These are phyloP conservation scores for Idaea straminata DNA, from an alignment of 2,888 invertebrate genomes.

Conservation along the genomic window DNA sequence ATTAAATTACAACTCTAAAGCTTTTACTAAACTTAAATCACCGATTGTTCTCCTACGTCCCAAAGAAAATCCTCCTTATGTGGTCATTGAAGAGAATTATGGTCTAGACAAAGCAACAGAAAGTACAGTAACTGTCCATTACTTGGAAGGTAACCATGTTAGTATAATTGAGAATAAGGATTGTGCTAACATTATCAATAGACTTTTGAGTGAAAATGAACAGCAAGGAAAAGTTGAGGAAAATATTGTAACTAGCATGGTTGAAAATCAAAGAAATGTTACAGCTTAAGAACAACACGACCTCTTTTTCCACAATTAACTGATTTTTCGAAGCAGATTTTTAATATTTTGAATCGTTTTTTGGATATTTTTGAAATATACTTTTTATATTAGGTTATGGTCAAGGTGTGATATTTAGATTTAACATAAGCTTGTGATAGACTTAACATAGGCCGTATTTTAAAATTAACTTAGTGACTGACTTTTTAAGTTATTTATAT, in stretches of 20 bases:
- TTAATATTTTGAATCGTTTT: constrained; percentile 17
- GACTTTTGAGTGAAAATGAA: constrained; percentile 45
- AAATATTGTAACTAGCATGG: constrained; percentile 59
- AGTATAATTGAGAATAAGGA: constrained; percentile 84
- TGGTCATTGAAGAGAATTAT: constrained; percentile 82
- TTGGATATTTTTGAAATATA: constrained; percentile 24
- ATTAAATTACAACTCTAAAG: constrained; percentile 63
- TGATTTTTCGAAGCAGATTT: constrained; percentile 14
- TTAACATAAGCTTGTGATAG: constrained; percentile 21
- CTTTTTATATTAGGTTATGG: constrained; percentile 27
- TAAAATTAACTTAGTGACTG: constrained; percentile 38
- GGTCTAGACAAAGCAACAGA: constrained; percentile 81
- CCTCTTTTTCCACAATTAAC: not conserved
- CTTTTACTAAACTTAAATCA: constrained; percentile 75
- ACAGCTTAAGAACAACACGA: constrained; percentile 28
- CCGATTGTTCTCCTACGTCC: constrained; percentile 83
- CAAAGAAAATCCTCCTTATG: constrained; percentile 73
- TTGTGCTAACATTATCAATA: constrained; percentile 82
- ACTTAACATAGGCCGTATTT: constrained; percentile 47
- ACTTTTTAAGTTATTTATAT: constrained; percentile 23
- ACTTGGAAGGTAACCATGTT: constrained; percentile 86
- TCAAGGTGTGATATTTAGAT: constrained; percentile 15
- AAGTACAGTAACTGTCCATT: constrained; percentile 79
- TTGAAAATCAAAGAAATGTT: constrained; percentile 58
- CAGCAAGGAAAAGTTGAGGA: constrained; percentile 45